Evolutionary conservation across 2,113 vertebrate genomes (phyloP).

Genomic region (Silurus meridionalis): DNA sequence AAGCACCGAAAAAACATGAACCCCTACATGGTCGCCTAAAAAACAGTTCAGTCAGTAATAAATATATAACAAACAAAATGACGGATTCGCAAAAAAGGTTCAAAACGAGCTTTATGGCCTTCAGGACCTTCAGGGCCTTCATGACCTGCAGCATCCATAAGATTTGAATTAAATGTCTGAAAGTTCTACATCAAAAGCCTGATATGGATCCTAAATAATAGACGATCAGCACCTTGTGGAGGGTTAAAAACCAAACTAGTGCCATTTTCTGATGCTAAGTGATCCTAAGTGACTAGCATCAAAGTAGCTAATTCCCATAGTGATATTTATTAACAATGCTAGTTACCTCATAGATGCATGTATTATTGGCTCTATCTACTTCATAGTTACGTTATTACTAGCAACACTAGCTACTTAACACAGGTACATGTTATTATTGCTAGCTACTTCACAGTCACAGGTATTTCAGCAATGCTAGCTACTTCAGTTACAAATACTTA

Average conservation of each 20-base stretch:
- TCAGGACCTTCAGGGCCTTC: no score
- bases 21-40: no score
- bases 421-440: not conserved
- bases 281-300: conserved; percentile 6
- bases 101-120: no score
- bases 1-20: no score
- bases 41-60: not conserved
- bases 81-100: no score
- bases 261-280: not conserved
- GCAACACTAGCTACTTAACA: not conserved
- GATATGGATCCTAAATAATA: not conserved
- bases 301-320: no score
- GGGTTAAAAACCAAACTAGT: no score
- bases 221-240: not conserved
- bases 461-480: not conserved
- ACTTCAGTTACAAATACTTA: not conserved
- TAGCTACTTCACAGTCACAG: not conserved
- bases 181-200: not conserved
- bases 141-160: not conserved
- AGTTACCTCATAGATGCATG: no score
- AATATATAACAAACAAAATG: not conserved
- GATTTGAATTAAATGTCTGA: not conserved
- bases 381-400: not conserved
- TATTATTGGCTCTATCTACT: no score
- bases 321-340: no score